These are phyloP conservation scores for Anthopleura sola DNA, from an alignment of 64 coral and sea anemone genomes.

Conservation along the genomic window DNA sequence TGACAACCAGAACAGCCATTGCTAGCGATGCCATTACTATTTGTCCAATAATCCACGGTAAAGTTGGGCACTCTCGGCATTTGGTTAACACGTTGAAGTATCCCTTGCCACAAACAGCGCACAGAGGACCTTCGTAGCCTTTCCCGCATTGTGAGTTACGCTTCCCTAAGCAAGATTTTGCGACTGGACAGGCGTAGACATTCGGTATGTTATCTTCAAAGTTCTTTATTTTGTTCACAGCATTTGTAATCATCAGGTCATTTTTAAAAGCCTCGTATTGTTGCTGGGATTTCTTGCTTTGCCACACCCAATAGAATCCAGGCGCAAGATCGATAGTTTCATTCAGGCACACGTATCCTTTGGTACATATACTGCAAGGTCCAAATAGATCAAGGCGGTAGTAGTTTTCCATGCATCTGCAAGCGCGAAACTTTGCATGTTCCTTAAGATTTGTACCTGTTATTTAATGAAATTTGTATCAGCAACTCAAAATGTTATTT, in stretches of 20 bases:
- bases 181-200: constrained; percentile 1
- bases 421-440: constrained; percentile 36
- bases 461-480: not conserved
- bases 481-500: no score
- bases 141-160: constrained; percentile 11
- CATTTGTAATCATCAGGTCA: not conserved
- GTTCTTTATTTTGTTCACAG: not conserved
- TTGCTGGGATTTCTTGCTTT: not conserved
- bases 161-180: constrained; percentile 24
- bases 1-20: not conserved
- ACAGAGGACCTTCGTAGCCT: constrained; percentile 42
- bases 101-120: constrained; percentile 28
- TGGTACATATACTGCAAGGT: constrained; percentile 20
- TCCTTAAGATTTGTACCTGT: constrained; percentile 36
- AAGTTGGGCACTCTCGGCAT: constrained; percentile 30
- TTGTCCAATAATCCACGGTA: not conserved
- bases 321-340: constrained; percentile 25
- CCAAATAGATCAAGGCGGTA: constrained; percentile 41
- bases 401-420: constrained; percentile 28
- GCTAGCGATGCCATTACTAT: not conserved
- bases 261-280: constrained; percentile 14
- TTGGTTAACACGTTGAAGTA: constrained; percentile 17
- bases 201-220: not conserved
- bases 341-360: constrained; percentile 23
- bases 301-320: constrained; percentile 53